A percentile compares a stretch with the other conserved stretches of the same genome.
These are phyloP conservation scores for Drosophila micromelanica DNA, from an alignment of 1,140 invertebrate genomes.

Conservation along the genomic window DNA sequence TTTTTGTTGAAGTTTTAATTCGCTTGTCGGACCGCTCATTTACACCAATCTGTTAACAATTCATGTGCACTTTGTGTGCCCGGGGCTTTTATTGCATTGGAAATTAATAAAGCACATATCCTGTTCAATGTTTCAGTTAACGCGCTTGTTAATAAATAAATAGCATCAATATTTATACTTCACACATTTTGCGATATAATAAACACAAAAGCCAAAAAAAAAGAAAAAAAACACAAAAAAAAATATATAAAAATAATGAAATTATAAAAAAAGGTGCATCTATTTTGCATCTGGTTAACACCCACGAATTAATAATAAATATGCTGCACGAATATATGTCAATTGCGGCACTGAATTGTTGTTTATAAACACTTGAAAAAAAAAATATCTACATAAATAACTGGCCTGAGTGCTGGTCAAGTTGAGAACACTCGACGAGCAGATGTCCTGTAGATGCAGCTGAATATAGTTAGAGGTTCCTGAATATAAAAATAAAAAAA, in stretches of 20 bases:
- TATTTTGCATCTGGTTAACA: conserved; percentile 14
- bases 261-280: conserved; percentile 1
- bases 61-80: conserved; percentile 15
- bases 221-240: background rate
- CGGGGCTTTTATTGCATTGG: conserved; percentile 18
- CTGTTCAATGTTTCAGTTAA: conserved; percentile 24
- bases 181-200: conserved; percentile 58
- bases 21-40: conserved; percentile 10
- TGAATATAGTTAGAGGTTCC: background rate
- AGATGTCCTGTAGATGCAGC: background rate
- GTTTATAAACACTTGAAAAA: conserved; percentile 26
- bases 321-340: conserved; percentile 21
- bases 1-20: conserved; percentile 12
- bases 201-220: conserved; percentile 25
- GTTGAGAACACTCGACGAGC: background rate
- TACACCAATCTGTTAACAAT: conserved; percentile 27
- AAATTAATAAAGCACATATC: conserved; percentile 48
- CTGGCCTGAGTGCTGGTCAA: background rate
- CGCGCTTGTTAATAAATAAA: conserved; percentile 64
- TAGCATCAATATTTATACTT: conserved; percentile 57
- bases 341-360: conserved; percentile 41
- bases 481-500: no score
- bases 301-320: conserved; percentile 41
- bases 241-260: conserved; percentile 17
- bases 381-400: conserved; percentile 4